Conservation (phyloP, 2,113 vertebrate species). For the Perccottus glenii region DNA sequence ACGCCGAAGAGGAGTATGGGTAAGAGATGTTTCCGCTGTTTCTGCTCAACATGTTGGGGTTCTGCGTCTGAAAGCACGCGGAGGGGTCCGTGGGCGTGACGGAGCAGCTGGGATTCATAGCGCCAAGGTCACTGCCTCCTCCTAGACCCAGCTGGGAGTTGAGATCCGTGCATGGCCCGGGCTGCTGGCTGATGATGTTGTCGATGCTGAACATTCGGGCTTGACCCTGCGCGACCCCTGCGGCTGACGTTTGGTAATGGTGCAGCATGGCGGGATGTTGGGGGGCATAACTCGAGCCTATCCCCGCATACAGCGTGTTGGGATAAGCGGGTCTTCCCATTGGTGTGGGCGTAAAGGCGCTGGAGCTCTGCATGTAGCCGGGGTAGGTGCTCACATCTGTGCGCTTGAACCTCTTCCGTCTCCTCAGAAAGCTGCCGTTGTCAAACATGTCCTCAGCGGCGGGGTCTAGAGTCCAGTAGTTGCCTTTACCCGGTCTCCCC, state of each 20-base stretch:
- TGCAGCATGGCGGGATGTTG: slow-evolving; percentile 83
- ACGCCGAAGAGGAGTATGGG: slow-evolving; percentile 80
- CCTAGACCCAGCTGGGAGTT: slow-evolving; percentile 66
- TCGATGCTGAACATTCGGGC: slow-evolving; percentile 94
- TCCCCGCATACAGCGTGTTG: slow-evolving; percentile 77
- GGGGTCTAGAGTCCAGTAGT: slow-evolving; percentile 88
- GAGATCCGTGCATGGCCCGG: slow-evolving; percentile 76
- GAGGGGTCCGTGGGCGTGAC: slow-evolving; percentile 74
- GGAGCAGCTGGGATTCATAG: slow-evolving; percentile 80
- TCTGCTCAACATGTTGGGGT: slow-evolving; percentile 76
- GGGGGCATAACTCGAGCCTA: slow-evolving; percentile 77
- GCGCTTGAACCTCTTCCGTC: slow-evolving; percentile 86
- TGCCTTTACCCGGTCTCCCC: slow-evolving; percentile 86
- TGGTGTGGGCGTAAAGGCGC: slow-evolving; percentile 85
- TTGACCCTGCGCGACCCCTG: slow-evolving; percentile 77
- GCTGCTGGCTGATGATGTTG: slow-evolving; percentile 89
- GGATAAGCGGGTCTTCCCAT: slow-evolving; percentile 78
- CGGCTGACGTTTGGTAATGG: slow-evolving; percentile 78
- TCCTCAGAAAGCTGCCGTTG: slow-evolving; percentile 85
- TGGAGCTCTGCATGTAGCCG: slow-evolving; percentile 88
- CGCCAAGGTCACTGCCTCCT: slow-evolving; percentile 66
- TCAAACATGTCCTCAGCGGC: slow-evolving; percentile 90
- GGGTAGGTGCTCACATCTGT: slow-evolving; percentile 91
- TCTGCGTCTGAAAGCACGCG: slow-evolving; percentile 83
- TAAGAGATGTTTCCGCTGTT: slow-evolving; percentile 72